These are phyloP conservation scores for Arrhopalites spinosus DNA, from an alignment of 2,888 invertebrate species.

Conservation along the genomic window DNA sequence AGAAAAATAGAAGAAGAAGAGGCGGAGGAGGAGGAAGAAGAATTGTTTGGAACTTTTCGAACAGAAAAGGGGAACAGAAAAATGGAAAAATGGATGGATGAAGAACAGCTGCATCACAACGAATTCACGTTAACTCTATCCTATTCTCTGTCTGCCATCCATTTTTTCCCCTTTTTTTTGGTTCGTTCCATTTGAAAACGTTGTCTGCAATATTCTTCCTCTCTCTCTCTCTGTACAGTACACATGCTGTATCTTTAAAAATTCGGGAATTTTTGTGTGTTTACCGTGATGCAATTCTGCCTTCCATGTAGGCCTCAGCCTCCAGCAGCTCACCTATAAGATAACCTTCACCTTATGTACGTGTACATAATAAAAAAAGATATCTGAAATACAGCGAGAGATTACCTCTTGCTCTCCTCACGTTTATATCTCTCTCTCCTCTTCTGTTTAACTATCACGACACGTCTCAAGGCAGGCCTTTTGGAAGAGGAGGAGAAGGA, in stretches of 20 bases:
- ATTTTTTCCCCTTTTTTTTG: not conserved
- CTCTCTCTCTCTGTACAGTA: not conserved
- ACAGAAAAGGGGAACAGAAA: slow-evolving; percentile 24
- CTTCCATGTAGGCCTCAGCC: too few relatives aligned
- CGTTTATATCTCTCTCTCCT: not conserved
- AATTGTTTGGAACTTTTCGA: slow-evolving; percentile 41
- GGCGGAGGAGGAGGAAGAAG: slow-evolving; percentile 24
- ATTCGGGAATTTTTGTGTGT: too few relatives aligned
- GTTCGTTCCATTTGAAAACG: not conserved
- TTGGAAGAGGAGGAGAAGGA: not conserved
- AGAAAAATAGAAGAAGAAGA: not conserved
- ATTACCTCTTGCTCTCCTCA: not conserved
- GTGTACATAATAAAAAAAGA: too few relatives aligned
- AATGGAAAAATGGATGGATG: slow-evolving; percentile 47
- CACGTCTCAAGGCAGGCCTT: slow-evolving; percentile 15
- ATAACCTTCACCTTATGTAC: too few relatives aligned
- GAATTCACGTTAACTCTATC: slow-evolving; percentile 3
- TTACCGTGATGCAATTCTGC: too few relatives aligned
- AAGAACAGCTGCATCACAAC: slow-evolving; percentile 47
- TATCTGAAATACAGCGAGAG: too few relatives aligned
- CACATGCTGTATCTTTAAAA: not conserved
- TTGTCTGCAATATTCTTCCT: too few relatives aligned
- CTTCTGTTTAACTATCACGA: slow-evolving; percentile 29
- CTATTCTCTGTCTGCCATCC: not conserved
- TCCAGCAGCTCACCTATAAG: too few relatives aligned